A percentile compares a stretch with the other conserved stretches of the same genome.
Evolutionary conservation across 2,888 invertebrate genomes (phyloP).

Genomic region (Chymomyza caudatula): DNA sequence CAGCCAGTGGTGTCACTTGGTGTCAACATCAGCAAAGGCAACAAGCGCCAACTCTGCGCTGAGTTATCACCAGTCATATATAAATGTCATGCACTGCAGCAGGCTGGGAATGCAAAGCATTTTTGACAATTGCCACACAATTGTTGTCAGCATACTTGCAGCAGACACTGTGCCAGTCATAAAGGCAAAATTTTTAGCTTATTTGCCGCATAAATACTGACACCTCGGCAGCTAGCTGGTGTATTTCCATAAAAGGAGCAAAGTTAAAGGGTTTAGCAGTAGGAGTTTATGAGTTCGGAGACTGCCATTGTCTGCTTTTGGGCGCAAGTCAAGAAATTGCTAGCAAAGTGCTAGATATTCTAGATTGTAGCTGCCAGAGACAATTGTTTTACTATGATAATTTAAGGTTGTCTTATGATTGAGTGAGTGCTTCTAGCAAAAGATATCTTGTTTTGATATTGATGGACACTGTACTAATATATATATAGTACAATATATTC

Average conservation of each 20-base stretch:
- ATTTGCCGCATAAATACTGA: slow-evolving; percentile 68
- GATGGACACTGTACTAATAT: no score
- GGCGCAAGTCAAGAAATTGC: no score
- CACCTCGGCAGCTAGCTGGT: slow-evolving; percentile 44
- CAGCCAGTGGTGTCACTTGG: slow-evolving; percentile 38
- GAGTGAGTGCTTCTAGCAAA: no score
- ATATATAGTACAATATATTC: no score
- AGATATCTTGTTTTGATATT: no score
- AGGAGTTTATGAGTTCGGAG: neutral
- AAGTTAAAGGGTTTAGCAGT: neutral
- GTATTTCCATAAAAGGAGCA: slow-evolving; percentile 42
- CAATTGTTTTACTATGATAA: no score
- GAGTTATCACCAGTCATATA: slow-evolving; percentile 72
- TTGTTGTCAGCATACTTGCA: slow-evolving; percentile 58
- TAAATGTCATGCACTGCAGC: slow-evolving; percentile 49
- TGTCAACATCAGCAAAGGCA: slow-evolving; percentile 43
- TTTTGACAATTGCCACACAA: slow-evolving; percentile 75
- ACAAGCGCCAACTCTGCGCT: slow-evolving; percentile 36
- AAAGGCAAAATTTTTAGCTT: slow-evolving; percentile 65
- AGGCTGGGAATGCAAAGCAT: slow-evolving; percentile 3
- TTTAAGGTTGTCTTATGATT: no score
- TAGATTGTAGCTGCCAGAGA: no score
- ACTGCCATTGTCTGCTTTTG: no score
- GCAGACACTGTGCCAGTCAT: slow-evolving; percentile 50
- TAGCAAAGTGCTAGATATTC: no score